A percentile compares a stretch with the other conserved stretches of the same genome.
Evolutionary conservation across 1,140 invertebrate species (phyloP).

Genomic region (Drosophila simulans): DNA sequence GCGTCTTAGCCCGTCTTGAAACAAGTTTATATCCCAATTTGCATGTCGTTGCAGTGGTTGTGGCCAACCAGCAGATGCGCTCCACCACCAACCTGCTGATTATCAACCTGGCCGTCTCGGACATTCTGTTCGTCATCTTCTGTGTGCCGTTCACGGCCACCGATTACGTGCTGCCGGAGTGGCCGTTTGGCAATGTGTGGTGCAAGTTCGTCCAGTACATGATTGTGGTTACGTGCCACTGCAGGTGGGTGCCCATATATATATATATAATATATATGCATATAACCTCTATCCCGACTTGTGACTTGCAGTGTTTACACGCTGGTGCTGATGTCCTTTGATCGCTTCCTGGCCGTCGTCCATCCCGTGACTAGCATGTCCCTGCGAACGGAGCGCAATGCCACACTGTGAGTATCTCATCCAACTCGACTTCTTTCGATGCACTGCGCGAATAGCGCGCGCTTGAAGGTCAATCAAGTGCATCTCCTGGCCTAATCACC

Average conservation of each 20-base stretch:
- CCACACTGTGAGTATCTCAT: slow-evolving; percentile 85
- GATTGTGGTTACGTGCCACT: slow-evolving; percentile 93
- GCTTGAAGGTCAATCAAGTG: too few relatives aligned
- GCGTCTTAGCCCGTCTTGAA: not conserved
- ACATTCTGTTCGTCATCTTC: slow-evolving; percentile 97
- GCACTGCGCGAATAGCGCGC: not conserved
- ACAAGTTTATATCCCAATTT: slow-evolving; percentile 38
- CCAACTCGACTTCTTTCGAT: not conserved
- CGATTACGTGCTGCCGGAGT: slow-evolving; percentile 93
- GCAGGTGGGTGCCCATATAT: slow-evolving; percentile 89
- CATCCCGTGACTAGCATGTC: slow-evolving; percentile 96
- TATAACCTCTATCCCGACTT: not conserved
- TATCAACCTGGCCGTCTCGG: slow-evolving; percentile 94
- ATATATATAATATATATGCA: slow-evolving; percentile 70
- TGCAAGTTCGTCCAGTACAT: slow-evolving; percentile 95
- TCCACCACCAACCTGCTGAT: slow-evolving; percentile 97
- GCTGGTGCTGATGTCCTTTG: slow-evolving; percentile 96
- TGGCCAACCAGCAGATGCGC: slow-evolving; percentile 95
- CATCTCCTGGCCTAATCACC: too few relatives aligned
- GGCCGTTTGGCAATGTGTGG: slow-evolving; percentile 96
- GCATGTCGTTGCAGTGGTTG: slow-evolving; percentile 90
- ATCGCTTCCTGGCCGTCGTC: slow-evolving; percentile 97
- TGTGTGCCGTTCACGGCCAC: slow-evolving; percentile 90
- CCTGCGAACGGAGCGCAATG: slow-evolving; percentile 94
- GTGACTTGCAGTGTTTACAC: slow-evolving; percentile 88